These are phyloP conservation scores for Scaptomyza tumidula DNA, from an alignment of 2,888 invertebrate species.

Conservation along the genomic window DNA sequence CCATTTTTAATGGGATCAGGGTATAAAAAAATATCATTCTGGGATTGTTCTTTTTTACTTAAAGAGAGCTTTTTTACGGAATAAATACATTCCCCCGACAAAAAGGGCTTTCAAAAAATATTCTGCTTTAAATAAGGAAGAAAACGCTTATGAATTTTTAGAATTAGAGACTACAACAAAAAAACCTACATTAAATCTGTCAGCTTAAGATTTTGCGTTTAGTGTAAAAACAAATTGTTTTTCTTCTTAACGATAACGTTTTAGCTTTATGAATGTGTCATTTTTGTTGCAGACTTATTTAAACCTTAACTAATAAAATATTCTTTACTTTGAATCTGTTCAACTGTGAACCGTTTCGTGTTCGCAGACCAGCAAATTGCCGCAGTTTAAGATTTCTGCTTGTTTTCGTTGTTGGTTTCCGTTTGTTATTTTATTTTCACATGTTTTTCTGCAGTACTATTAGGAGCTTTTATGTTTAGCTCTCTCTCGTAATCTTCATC, in stretches of 20 bases:
- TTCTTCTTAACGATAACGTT: neutral
- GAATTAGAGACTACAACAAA: no score
- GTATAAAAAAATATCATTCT: no score
- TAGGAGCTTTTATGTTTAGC: conserved; percentile 60
- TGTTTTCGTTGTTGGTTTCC: conserved; percentile 10
- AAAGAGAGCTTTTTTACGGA: no score
- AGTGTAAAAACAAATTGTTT: no score
- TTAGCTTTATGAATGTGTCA: neutral
- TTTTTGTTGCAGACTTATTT: neutral
- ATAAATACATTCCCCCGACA: no score
- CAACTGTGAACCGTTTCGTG: conserved; percentile 33
- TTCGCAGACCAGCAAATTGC: conserved; percentile 35
- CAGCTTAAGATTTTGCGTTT: no score
- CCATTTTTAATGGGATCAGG: no score
- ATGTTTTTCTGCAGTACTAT: conserved; percentile 28
- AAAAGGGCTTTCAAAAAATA: no score
- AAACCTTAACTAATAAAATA: neutral
- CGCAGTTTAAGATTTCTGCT: conserved; percentile 15
- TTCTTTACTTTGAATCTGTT: neutral
- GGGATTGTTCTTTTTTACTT: no score
- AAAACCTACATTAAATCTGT: no score
- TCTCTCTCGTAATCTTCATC: conserved; percentile 61
- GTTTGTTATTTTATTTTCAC: conserved; percentile 9
- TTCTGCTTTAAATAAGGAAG: no score
- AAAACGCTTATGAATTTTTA: no score